phyloP scores from a whole-genome alignment of 1,140 invertebrate species.

The Cardiocondyla obscurior region DNA sequence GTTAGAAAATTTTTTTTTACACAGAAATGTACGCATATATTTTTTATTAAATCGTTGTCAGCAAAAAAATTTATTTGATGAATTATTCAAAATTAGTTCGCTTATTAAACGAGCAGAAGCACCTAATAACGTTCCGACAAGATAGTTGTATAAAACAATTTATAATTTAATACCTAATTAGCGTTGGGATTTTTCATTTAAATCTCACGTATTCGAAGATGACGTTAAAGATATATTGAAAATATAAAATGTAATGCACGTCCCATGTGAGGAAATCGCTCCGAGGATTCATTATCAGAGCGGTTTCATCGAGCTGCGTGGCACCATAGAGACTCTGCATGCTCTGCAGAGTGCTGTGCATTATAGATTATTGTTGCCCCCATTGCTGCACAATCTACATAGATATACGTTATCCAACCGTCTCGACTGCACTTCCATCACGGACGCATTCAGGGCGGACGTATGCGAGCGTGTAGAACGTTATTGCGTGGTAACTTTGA shows the following conservation, averaged over 20 bases:
- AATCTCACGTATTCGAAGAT: not conserved
- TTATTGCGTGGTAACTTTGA: not conserved
- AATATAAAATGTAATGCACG: not conserved
- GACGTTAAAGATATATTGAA: not conserved
- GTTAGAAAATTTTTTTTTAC: not conserved
- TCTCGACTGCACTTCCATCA: conserved; percentile 26
- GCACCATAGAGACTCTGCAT: conserved; percentile 4
- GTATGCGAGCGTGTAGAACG: not conserved
- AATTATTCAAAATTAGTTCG: not conserved
- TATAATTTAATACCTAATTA: not conserved
- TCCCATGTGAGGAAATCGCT: conserved; percentile 20
- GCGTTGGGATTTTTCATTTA: not conserved
- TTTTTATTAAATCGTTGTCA: not conserved
- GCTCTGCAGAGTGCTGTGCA: conserved; percentile 17
- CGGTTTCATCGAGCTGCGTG: conserved; percentile 37
- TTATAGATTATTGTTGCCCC: conserved; percentile 58
- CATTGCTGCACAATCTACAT: conserved; percentile 48
- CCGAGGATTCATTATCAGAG: conserved; percentile 22
- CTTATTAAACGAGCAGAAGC: not conserved
- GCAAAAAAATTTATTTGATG: not conserved
- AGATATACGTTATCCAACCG: conserved; percentile 39
- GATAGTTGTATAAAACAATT: not conserved
- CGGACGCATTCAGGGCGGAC: not conserved
- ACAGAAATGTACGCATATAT: not conserved
- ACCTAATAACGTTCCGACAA: not conserved